These are phyloP conservation scores for Catharus fuscescens DNA, from an alignment of 2,113 vertebrate species.

Conservation along the genomic window DNA sequence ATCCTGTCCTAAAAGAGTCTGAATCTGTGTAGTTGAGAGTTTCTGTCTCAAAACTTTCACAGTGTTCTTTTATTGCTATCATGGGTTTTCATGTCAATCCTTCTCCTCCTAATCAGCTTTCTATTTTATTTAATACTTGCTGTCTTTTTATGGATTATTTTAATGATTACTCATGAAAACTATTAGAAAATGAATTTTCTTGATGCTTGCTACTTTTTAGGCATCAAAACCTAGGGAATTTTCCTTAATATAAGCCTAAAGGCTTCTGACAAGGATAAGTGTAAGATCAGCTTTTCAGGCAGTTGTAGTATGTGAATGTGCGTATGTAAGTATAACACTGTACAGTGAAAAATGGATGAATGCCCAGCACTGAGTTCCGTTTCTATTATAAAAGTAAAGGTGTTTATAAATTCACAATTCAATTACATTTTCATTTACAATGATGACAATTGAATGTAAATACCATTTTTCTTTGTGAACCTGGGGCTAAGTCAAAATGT, in stretches of 20 bases:
- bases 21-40: not conserved
- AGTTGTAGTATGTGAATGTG: not conserved
- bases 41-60: not conserved
- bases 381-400: conserved; percentile 14
- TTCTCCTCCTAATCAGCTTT: not conserved
- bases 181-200: conserved; percentile 11
- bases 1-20: not conserved
- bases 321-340: not conserved
- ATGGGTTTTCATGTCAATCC: not conserved
- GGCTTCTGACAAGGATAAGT: conserved; percentile 20
- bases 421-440: conserved; percentile 17
- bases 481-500: not conserved
- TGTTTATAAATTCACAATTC: conserved; percentile 28
- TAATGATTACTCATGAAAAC: not conserved
- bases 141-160: conserved; percentile 36
- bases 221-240: not conserved
- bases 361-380: not conserved
- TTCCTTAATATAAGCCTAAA: conserved; percentile 5
- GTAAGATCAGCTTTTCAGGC: conserved; percentile 21
- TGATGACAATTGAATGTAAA: conserved; percentile 28
- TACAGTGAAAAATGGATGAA: not conserved
- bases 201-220: not conserved
- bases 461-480: conserved; percentile 9
- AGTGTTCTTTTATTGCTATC: not conserved
- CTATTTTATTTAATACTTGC: not conserved